Evolutionary conservation across 2,888 invertebrate genomes (phyloP).

Genomic region (Stenurella melanura): DNA sequence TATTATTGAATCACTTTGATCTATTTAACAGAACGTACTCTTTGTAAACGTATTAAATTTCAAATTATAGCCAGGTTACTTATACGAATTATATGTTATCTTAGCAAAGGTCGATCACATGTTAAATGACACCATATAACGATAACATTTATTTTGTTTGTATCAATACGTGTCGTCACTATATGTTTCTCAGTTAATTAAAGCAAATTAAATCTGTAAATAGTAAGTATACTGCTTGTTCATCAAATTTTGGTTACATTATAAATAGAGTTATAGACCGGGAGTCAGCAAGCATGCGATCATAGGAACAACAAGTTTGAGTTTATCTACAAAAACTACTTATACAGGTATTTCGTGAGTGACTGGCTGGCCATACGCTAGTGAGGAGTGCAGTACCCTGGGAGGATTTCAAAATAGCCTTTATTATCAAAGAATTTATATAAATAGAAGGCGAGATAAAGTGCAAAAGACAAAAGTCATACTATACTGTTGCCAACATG

Average conservation of each 20-base stretch:
- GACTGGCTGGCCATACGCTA: no score
- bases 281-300: no score
- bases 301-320: no score
- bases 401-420: no score
- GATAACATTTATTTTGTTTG: not conserved
- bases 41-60: not conserved
- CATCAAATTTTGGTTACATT: not conserved
- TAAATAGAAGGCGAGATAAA: no score
- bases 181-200: conserved; percentile 10
- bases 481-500: no score
- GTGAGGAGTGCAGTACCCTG: no score
- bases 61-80: not conserved
- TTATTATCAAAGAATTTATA: no score
- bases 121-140: not conserved
- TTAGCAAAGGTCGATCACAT: not conserved
- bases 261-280: no score
- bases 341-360: no score
- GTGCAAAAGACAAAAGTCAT: no score
- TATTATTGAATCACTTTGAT: not conserved
- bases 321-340: no score
- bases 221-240: not conserved
- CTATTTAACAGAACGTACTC: not conserved
- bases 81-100: not conserved
- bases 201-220: not conserved
- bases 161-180: conserved; percentile 5